Base-by-base conservation (phyloP, 2,113 vertebrate species). In the Uria lomvia region DNA sequence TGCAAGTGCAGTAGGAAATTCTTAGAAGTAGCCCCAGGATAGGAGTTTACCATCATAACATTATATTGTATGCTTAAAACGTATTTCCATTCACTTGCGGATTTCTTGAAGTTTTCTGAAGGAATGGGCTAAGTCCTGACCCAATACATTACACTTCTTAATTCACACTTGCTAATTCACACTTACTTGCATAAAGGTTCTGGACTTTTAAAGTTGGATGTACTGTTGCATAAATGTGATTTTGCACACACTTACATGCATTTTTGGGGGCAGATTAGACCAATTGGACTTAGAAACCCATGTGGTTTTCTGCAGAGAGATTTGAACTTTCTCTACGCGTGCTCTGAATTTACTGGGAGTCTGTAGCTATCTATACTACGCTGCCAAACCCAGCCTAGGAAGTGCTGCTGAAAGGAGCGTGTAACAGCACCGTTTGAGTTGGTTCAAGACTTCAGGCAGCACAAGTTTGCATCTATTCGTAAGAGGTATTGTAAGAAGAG, bases 361-460 rank as follows among this genome's bases (percentile, higher is more conserved):
- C 4, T 5, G 11, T 5, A 34, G 45, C 60, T 52, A 3, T 2
- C 29, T 65, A 1, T 30, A 4, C 24, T 19, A 7, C 4, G 1
- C 55, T 45, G 24, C 66, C 65, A 52, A 29, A 30, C 14, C 15
- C 53, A 50, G 0, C 50, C 58, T 23, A 34, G 43, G 68, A 32
- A 23, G 40, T 1, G 2, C 62, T 34, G n/a, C 63, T 36, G 52
- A 30, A 47, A 34, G 36, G 29, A 53, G 49, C 5, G 14, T 21
- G 16, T 15, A 20, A 42, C 34, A 20, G 38, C 63, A 75, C 38
- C 15, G 0, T 20, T 15, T 18, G 38, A 75, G 47, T 20, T 68
- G 26, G 13, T 47, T 42, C 56, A 45, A 42, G 49, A 34, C 62
- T 63, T 40, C 24, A 76, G 84, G 63, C 36, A 50, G 73, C 15